A percentile compares a stretch with the other conserved stretches of the same genome.
These are phyloP conservation scores for Sinocyclocheilus anophthalmus DNA, from an alignment of 2,113 vertebrate genomes.

Conservation along the genomic window DNA sequence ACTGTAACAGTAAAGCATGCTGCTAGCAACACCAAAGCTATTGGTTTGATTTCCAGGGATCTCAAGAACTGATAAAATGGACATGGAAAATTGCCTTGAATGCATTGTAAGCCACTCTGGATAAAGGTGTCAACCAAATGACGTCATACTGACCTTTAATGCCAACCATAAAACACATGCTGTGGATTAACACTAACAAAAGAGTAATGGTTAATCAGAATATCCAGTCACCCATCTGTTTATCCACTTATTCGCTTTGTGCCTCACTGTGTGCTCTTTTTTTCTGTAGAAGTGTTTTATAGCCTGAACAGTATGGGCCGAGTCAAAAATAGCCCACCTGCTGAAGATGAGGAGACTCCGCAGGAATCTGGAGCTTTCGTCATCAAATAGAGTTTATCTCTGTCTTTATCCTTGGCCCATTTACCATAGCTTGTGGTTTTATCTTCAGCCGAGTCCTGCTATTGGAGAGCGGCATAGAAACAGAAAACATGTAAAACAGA, in stretches of 20 bases:
- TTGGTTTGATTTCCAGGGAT: no score
- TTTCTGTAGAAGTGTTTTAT: background rate
- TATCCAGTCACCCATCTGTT: background rate
- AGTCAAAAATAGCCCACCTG: conserved; percentile 36
- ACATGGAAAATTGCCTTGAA: no score
- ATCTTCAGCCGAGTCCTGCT: background rate
- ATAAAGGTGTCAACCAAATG: no score
- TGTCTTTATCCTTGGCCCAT: conserved; percentile 42
- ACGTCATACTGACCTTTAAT: background rate
- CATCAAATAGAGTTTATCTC: conserved; percentile 5
- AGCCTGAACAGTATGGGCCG: background rate
- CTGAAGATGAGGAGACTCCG: background rate
- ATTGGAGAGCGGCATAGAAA: background rate
- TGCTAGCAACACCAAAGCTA: no score
- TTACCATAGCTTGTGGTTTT: conserved; percentile 16
- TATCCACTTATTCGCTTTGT: background rate
- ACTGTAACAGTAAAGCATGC: no score
- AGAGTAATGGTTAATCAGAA: background rate
- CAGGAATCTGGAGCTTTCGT: conserved; percentile 36
- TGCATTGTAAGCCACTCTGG: no score
- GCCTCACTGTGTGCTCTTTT: background rate
- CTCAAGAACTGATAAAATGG: no score
- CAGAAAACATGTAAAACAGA: background rate
- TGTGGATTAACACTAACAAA: background rate
- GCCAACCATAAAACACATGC: background rate